phyloP scores from a whole-genome alignment of 2,113 vertebrate genomes.

The Eclectus roratus region DNA sequence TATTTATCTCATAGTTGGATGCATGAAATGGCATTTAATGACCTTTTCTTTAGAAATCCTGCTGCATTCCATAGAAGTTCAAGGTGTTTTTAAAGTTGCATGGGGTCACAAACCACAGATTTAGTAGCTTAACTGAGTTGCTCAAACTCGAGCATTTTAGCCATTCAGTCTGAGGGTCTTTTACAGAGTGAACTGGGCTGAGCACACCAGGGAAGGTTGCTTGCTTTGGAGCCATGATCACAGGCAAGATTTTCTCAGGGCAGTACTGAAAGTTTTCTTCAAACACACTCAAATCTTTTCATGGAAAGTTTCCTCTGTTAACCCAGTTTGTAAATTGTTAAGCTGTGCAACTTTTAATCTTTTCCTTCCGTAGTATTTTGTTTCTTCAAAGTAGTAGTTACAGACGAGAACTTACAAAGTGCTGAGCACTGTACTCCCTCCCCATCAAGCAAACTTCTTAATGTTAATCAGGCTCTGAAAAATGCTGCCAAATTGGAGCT shows the following conservation, averaged over 20 bases:
- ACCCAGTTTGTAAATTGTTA: not conserved
- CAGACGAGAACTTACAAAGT: not conserved
- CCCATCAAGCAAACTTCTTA: not conserved
- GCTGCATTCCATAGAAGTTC: not conserved
- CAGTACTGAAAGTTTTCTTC: not conserved
- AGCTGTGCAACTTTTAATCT: not conserved
- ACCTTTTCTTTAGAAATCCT: not conserved
- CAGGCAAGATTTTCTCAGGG: not conserved
- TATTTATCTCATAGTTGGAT: not conserved
- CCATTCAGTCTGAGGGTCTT: not conserved
- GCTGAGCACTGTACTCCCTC: slow-evolving; percentile 12
- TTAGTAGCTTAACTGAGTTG: not conserved
- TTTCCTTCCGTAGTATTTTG: not conserved
- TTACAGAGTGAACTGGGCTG: not conserved
- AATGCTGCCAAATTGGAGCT: slow-evolving; percentile 34
- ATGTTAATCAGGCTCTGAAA: slow-evolving; percentile 30
- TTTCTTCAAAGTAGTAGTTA: not conserved
- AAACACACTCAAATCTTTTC: not conserved
- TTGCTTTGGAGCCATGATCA: not conserved
- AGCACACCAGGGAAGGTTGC: not conserved
- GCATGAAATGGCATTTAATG: not conserved
- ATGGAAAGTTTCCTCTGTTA: not conserved
- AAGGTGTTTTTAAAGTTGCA: not conserved
- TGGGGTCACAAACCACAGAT: not conserved
- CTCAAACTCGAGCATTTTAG: not conserved